Evolutionary conservation across 2,888 invertebrate genomes (phyloP).

Genomic region (Hirtodrosophila trivittata): DNA sequence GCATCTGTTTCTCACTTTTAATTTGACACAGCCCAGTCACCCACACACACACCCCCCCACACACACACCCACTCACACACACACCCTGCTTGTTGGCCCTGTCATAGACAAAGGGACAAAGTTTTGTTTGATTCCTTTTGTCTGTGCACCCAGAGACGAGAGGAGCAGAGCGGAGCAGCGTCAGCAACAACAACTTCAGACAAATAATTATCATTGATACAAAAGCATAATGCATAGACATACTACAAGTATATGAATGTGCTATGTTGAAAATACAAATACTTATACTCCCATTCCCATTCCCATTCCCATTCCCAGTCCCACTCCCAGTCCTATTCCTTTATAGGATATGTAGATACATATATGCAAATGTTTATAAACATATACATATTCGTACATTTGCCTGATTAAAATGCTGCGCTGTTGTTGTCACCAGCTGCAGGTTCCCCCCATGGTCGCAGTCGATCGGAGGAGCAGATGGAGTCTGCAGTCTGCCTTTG

Average conservation of each 20-base stretch:
- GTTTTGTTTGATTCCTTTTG: conserved; percentile 79
- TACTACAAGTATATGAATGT: conserved; percentile 18
- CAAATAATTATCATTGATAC: conserved; percentile 80
- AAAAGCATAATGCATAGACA: conserved; percentile 60
- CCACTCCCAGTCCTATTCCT: conserved; percentile 53
- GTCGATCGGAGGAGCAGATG: neutral
- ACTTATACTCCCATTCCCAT: neutral
- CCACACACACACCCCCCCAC: conserved; percentile 15
- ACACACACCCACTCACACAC: conserved; percentile 14
- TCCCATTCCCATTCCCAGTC: conserved; percentile 74
- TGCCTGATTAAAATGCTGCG: conserved; percentile 53
- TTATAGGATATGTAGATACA: neutral
- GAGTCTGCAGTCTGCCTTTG: neutral
- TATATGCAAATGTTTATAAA: conserved; percentile 43
- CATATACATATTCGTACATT: conserved; percentile 40
- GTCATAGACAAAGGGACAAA: conserved; percentile 72
- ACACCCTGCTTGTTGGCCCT: neutral
- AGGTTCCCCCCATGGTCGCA: neutral
- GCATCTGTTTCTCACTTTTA: conserved; percentile 78
- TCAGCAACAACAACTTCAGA: conserved; percentile 46
- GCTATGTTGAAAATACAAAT: conserved; percentile 21
- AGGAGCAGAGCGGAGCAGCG: conserved; percentile 22
- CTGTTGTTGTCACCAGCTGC: neutral
- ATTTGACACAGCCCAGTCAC: conserved; percentile 68
- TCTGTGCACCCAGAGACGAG: conserved; percentile 66